These are phyloP conservation scores for Australoheros facetus DNA, from an alignment of 2,797 vertebrate genomes.

Conservation along the genomic window DNA sequence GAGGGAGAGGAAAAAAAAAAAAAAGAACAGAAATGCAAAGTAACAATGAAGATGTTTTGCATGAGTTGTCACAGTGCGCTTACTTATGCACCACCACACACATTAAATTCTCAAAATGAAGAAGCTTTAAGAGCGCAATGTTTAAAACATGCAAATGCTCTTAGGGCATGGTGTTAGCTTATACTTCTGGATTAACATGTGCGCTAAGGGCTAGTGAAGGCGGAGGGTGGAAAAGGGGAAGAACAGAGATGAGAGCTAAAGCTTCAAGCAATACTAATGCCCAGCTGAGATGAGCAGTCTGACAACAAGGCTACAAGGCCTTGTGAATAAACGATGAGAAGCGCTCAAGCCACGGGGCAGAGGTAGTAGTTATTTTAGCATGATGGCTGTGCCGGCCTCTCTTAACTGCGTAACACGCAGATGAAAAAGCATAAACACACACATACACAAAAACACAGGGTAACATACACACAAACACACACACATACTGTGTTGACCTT, in stretches of 20 bases:
- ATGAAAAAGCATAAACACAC: not conserved
- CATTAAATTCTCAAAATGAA: conserved; percentile 25
- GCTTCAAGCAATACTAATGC: conserved; percentile 62
- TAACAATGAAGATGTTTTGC: conserved; percentile 9
- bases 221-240: not conserved
- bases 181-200: conserved; percentile 57
- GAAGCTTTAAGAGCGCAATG: conserved; percentile 44
- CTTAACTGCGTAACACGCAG: conserved; percentile 10
- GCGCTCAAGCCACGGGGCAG: conserved; percentile 39
- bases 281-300: conserved; percentile 63
- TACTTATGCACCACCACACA: conserved; percentile 11
- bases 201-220: conserved; percentile 28
- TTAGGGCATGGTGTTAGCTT: conserved; percentile 45
- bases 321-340: conserved; percentile 70
- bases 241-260: conserved; percentile 37
- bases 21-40: not conserved
- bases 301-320: conserved; percentile 60
- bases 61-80: not conserved
- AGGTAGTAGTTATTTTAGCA: conserved; percentile 45
- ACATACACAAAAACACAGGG: not conserved
- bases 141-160: conserved; percentile 60
- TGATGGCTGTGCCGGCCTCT: conserved; percentile 20
- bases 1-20: not conserved
- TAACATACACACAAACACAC: not conserved
- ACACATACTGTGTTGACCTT: conserved; percentile 22